phyloP scores from a whole-genome alignment of 1,140 invertebrate genomes.

The Galendromus occidentalis region DNA sequence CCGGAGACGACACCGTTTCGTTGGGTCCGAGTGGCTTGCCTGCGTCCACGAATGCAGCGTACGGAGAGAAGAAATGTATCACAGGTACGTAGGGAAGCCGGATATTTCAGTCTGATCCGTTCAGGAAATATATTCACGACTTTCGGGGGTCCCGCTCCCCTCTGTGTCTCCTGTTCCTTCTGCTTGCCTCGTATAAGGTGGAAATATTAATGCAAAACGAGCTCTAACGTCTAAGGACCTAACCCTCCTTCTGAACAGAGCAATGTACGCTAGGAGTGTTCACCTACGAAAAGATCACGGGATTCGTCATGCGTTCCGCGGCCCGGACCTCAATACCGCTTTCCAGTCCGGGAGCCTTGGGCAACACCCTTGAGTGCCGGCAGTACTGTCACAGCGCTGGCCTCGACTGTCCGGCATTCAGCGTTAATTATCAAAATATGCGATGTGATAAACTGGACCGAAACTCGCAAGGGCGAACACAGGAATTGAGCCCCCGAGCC shows the following conservation, averaged over 20 bases:
- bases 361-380: slow-evolving; percentile 28
- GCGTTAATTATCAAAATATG: slow-evolving; percentile 29
- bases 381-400: slow-evolving; percentile 27
- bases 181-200: too few species aligned
- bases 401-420: slow-evolving; percentile 32
- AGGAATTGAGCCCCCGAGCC: slow-evolving; percentile 27
- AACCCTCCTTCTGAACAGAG: slow-evolving; percentile 20
- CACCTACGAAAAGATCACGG: slow-evolving; percentile 34
- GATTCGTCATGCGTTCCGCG: slow-evolving; percentile 29
- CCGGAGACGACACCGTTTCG: slow-evolving; percentile 31
- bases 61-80: slow-evolving; percentile 31
- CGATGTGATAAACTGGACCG: slow-evolving; percentile 32
- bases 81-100: slow-evolving; percentile 24
- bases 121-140: too few species aligned
- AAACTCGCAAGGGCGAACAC: slow-evolving; percentile 31
- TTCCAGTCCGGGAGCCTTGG: slow-evolving; percentile 23
- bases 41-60: slow-evolving; percentile 21
- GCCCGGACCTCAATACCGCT: slow-evolving; percentile 27
- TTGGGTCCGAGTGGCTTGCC: slow-evolving; percentile 21
- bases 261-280: slow-evolving; percentile 32
- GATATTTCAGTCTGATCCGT: too few species aligned
- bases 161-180: too few species aligned
- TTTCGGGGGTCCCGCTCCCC: too few species aligned
- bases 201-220: too few species aligned
- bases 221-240: too few species aligned